phyloP scores from a whole-genome alignment of 2,113 vertebrate genomes.

The Clarias magur region DNA sequence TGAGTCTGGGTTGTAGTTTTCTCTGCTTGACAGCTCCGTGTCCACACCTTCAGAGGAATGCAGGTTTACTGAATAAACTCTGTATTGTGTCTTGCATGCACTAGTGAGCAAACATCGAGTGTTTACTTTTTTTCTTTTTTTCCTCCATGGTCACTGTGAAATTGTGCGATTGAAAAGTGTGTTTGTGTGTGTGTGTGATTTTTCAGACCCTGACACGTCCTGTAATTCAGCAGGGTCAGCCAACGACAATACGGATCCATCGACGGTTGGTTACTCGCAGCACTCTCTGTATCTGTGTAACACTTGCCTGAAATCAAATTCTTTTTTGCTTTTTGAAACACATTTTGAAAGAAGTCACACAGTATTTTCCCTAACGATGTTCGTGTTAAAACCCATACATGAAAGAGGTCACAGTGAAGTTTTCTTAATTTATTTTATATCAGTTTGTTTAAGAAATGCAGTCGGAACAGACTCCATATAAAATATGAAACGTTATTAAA shows the following conservation, averaged over 20 bases:
- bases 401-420: too few relatives aligned
- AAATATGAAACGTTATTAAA: too few relatives aligned
- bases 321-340: background rate
- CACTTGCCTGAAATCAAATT: too few relatives aligned
- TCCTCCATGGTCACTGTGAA: background rate
- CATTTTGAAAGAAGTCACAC: too few relatives aligned
- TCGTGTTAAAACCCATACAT: too few relatives aligned
- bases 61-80: background rate
- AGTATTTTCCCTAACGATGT: too few relatives aligned
- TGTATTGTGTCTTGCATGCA: background rate
- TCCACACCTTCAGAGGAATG: background rate
- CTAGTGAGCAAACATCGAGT: background rate
- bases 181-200: background rate
- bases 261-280: slow-evolving; percentile 72
- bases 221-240: slow-evolving; percentile 82
- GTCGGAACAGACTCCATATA: too few relatives aligned
- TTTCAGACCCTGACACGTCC: slow-evolving; percentile 58
- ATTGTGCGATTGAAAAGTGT: background rate
- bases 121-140: background rate
- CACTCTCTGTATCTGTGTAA: too few relatives aligned
- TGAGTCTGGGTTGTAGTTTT: background rate
- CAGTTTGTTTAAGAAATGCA: too few relatives aligned
- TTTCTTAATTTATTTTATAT: too few relatives aligned
- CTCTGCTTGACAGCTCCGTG: background rate
- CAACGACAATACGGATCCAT: slow-evolving; percentile 46